Evolutionary conservation across 92 coral and sea anemone genomes (phyloP), one percentile per base, ranked within the genome.

Genomic region (Phenganax marumi): DNA sequence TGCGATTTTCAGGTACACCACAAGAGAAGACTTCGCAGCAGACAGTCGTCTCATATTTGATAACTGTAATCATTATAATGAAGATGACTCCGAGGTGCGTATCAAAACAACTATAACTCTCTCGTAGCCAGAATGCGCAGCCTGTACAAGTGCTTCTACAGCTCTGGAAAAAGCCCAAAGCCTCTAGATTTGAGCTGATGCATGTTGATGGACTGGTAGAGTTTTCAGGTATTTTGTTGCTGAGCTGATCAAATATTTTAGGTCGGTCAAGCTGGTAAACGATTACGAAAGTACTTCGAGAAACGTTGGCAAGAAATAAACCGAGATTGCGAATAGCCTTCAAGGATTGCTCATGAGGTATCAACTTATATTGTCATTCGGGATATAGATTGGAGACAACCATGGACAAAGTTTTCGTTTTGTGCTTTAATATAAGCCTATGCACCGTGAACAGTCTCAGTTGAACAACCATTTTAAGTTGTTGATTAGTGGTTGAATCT

Each of bases 261-360:
- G 98, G 98, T 95, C 72, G 98, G 98, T 0, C 97, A 90, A 77
- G 98, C 98, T 12, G 98, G 98, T 13, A 95, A 95, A 87, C 93
- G 97, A 81, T 85, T 95, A 75, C 85, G 90, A 47, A 79, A 84
- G 73, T 95, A 90, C 85, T 95, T 95, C 60, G 96, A 92, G 70
- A 83, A 84, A 62, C 91, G 97, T 50, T 95, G 98, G 98, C 86
- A 84, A 63, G 97, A 95, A 57, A 71, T 95, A 65, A 87, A 50
- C 72, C 73, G 70, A 47, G 83, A 78, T 33, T 48, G 43, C 26
- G 83, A 62, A 5, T 65, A 78, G 16, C 17, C 73, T 16, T 33
- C 14, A 63, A 63, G 83, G 83, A 78, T 61, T 56, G 56, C 22
- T 52, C 24, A 2, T 21, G 7, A 26, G 43, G 14, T 39, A 7